Evolutionary conservation across 2,888 invertebrate species (phyloP), one percentile per base, ranked within the genome.

Genomic region (Heliconius hortense): DNA sequence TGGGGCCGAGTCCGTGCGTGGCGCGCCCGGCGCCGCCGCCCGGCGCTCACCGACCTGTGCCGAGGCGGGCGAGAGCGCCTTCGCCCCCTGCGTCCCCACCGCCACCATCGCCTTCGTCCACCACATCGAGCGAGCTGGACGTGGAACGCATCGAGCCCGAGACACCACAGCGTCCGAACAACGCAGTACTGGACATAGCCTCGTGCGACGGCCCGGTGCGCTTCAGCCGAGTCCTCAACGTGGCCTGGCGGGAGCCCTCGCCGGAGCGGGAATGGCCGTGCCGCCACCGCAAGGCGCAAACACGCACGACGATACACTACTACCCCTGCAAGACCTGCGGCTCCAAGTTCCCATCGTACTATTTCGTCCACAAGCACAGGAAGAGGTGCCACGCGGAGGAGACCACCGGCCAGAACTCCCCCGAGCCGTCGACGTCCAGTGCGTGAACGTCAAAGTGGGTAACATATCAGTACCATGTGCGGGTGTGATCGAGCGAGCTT

Each of bases 291-390:
- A 98, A 98, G 86, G 96, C 91, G 95, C 97, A 85, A 79, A 35
- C 75, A 13, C 78, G 81, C 35, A 84, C 90, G 73, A 96, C 98
- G 84, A 95, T 98, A 0, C 98, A 98, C 88, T 98, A 98, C 92
- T 98, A 98, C 90, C 98, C 98, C 0, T 98, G 98, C 90, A 98
- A 98, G 90, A 97, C 97, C 0, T 98, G 98, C 89, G 98, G 98
- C 28, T 97, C 96, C 82, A 98, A 98, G 88, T 98, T 98, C 88
- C 98, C 98, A 1, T 98, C 97, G 81, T 98, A 98, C 87, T 98
- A 98, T 91, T 98, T 98, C 92, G 98, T 98, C 35, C 98, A 98
- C 88, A 98, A 98, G 86, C 98, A 98, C 87, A 94, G 97, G 73
- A 98, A 98, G 91, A 90, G 96, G 83, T 98, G 98, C 85, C 98